Conservation (phyloP, 2,113 vertebrate species). For the Phalacrocorax pelagicus region DNA sequence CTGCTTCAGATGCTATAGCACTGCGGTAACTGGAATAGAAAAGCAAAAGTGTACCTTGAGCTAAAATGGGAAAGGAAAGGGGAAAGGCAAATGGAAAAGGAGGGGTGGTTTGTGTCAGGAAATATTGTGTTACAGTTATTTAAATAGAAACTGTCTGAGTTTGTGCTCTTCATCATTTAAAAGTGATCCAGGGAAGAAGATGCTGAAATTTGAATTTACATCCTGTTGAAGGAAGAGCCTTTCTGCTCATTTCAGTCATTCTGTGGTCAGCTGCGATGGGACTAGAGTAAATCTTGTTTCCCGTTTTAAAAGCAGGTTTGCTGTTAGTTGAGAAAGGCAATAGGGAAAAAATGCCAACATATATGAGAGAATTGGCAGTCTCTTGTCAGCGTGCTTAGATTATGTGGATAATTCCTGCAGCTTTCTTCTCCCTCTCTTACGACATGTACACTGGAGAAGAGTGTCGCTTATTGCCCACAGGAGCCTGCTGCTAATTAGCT, state of each 20-base stretch:
- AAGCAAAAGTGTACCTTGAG: neutral
- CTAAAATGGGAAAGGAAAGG: neutral
- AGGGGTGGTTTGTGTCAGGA: neutral
- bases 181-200: neutral
- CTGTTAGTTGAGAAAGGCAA: neutral
- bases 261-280: neutral
- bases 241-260: neutral
- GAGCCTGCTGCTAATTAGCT: neutral
- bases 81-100: neutral
- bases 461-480: neutral
- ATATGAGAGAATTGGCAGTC: neutral
- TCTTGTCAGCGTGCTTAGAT: neutral
- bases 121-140: neutral
- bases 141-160: neutral
- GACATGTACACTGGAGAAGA: neutral
- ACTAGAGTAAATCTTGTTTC: neutral
- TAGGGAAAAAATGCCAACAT: neutral
- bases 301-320: neutral
- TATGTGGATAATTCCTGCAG: neutral
- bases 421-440: neutral
- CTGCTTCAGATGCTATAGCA: neutral
- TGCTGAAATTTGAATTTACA: neutral
- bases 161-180: neutral
- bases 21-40: neutral
- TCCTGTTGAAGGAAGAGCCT: neutral